These are phyloP conservation scores for Tipula confusa DNA, from an alignment of 2,888 invertebrate species.

Conservation along the genomic window DNA sequence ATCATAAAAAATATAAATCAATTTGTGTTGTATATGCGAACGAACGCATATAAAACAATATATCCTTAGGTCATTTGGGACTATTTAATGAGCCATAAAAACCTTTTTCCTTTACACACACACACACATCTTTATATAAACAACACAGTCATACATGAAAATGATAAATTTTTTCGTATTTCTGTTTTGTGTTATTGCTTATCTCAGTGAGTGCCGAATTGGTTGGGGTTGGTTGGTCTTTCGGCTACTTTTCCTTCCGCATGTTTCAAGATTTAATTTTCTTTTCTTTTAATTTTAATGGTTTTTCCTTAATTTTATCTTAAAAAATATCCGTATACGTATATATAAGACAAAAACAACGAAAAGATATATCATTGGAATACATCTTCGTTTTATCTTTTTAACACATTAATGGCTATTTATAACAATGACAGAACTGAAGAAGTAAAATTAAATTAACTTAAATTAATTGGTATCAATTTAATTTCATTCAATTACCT, in stretches of 20 bases:
- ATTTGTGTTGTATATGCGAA: not conserved
- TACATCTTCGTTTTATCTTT: not conserved
- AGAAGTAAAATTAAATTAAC: conserved; percentile 3
- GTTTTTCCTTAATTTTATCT: conserved; percentile 9
- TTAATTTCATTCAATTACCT: conserved; percentile 20
- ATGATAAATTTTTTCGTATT: conserved; percentile 26
- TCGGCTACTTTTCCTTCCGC: not conserved
- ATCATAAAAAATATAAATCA: conserved; percentile 25
- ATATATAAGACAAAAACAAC: not conserved
- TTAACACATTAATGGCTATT: conserved; percentile 12
- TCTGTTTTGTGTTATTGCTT: not conserved
- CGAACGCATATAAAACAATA: not conserved
- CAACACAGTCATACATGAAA: not conserved
- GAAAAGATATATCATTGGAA: not conserved
- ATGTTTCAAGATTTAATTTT: conserved; percentile 13
- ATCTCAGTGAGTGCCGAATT: not conserved
- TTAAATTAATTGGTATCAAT: not conserved
- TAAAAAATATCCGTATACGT: not conserved
- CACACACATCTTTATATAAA: not conserved
- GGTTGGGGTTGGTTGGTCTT: not conserved
- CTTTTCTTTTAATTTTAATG: conserved; percentile 15
- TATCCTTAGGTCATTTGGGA: conserved; percentile 12
- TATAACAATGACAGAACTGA: not conserved
- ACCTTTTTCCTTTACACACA: conserved; percentile 4
- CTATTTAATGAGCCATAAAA: conserved; percentile 20